Evolutionary conservation across 2,888 invertebrate species (phyloP).

Genomic region (Harmothoe impar): DNA sequence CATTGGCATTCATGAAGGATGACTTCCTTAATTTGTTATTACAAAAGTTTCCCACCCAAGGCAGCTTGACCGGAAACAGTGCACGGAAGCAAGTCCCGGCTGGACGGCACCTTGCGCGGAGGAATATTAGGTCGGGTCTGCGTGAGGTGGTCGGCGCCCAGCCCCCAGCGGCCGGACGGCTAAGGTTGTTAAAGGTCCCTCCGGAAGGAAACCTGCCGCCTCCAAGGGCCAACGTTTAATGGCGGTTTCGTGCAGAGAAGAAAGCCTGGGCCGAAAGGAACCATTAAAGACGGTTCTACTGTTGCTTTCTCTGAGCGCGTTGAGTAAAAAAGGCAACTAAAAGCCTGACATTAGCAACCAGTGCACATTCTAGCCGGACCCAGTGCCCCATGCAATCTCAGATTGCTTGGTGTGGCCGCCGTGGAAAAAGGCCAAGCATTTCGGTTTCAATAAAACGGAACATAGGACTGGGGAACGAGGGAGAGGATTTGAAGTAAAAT

Average conservation of each 20-base stretch:
- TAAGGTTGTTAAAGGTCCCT: constrained; percentile 47
- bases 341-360: constrained; percentile 27
- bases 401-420: not conserved
- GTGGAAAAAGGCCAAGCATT: not conserved
- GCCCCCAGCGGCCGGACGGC: not conserved
- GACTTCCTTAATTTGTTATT: constrained; percentile 62
- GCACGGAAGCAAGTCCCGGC: constrained; percentile 55
- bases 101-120: constrained; percentile 15
- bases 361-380: not conserved
- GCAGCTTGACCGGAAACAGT: constrained; percentile 63
- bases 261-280: constrained; percentile 19
- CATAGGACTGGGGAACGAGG: not conserved
- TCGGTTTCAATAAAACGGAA: constrained; percentile 16
- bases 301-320: constrained; percentile 16
- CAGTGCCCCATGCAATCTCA: not conserved
- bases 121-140: constrained; percentile 6
- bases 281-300: constrained; percentile 40
- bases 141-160: constrained; percentile 21
- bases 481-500: not conserved
- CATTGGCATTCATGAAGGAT: constrained; percentile 61
- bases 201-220: constrained; percentile 52
- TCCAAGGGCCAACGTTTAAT: constrained; percentile 49
- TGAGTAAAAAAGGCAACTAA: not conserved
- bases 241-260: constrained; percentile 49
- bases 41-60: constrained; percentile 57